Base-by-base conservation (phyloP, 2,888 invertebrate species). In the Phortica magna region DNA sequence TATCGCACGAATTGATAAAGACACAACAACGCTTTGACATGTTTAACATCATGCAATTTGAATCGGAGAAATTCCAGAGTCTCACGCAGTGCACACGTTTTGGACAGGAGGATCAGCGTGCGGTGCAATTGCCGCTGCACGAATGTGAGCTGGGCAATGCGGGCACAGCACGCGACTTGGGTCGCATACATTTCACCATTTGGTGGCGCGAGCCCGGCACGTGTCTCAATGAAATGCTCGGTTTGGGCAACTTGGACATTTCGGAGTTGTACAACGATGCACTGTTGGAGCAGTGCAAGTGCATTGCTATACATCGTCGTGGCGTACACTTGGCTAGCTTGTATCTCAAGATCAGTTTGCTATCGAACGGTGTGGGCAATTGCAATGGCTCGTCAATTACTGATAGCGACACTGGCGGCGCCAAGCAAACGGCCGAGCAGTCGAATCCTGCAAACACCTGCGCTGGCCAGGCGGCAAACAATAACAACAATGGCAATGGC, bases 201-300 rank as follows among this genome's bases (percentile, higher is more conserved):
- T 90, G 90, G 90, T 90, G 90, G 90, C 90, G 90, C 70, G 89
- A 90, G n/a, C 88, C 90, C 0, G 89, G 90, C 67, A 90, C 90
- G 31, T 90, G 90, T 53, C 87, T 90, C 7, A 90, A 90, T 75
- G 90, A 89, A 79, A 84, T 90, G 88, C 81, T 90, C 3, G 90
- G 90, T 79, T 88, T 89, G 88, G 90, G 89, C 0, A 78, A 79
- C 0, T 77, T 90, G 5, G 83, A 86, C 7, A 77, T 90, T n/a
- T 77, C 80, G 39, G 90, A 90, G 76, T 81, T 90, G 4, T 89
- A 89, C 75, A 80, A 83, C 75, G 88, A 87, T 0, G 88, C 90
- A 14, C 79, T 90, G 78, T 77, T 90, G 78, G 89, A 90, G 77
- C 90, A 90, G 79, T 90, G 90, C 81, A 90, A 90, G 42, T 88